phyloP scores from a whole-genome alignment of 2,113 vertebrate genomes.

The Dendrocopos noguchii region DNA sequence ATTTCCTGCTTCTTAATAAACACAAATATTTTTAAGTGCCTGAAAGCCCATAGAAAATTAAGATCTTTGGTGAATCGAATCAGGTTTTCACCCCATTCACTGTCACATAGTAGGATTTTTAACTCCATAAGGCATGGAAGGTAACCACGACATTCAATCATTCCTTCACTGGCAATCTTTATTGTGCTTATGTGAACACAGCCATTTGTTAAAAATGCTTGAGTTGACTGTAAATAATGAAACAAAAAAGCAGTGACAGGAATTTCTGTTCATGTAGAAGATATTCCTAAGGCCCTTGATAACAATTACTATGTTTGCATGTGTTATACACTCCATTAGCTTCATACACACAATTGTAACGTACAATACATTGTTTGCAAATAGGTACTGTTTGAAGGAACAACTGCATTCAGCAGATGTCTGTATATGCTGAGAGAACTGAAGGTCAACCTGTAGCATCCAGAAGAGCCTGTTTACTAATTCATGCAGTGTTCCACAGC shows the following conservation, averaged over 20 bases:
- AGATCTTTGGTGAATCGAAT: background rate
- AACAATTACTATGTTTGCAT: background rate
- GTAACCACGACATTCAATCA: background rate
- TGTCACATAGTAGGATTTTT: background rate
- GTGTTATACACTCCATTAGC: background rate
- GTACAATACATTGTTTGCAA: background rate
- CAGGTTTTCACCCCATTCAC: background rate
- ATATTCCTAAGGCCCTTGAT: background rate
- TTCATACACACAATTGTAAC: background rate
- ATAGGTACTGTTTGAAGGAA: background rate
- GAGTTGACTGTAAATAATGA: background rate
- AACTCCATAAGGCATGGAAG: background rate
- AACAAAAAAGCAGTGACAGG: background rate
- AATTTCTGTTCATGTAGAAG: background rate
- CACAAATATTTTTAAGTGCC: background rate
- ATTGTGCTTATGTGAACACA: background rate
- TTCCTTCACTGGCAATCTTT: background rate
- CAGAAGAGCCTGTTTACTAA: constrained; percentile 31
- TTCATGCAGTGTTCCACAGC: constrained; percentile 27
- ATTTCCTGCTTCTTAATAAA: background rate
- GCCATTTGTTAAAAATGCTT: background rate
- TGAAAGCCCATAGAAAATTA: background rate
- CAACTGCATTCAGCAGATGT: background rate
- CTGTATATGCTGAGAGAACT: background rate
- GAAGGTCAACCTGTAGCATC: constrained; percentile 33